A percentile compares a stretch with the other conserved stretches of the same genome.
These are phyloP conservation scores for Asobara japonica DNA, from an alignment of 1,140 invertebrate species.

Conservation along the genomic window DNA sequence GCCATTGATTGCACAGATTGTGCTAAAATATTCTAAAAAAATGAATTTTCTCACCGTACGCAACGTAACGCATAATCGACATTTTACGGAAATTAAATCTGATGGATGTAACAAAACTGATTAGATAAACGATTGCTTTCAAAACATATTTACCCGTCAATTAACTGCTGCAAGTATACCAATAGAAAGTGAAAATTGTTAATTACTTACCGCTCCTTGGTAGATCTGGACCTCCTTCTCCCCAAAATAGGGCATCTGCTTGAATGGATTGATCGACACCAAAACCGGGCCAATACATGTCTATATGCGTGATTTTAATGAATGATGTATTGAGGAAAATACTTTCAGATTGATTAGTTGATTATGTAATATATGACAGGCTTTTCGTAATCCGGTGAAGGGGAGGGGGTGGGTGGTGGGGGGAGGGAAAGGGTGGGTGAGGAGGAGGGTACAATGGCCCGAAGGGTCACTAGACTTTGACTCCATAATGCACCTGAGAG, in stretches of 20 bases:
- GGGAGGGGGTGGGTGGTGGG: too few species aligned
- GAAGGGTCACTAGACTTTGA: conserved; percentile 18
- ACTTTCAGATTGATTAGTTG: conserved; percentile 27
- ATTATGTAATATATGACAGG: not conserved
- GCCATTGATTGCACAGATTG: too few species aligned
- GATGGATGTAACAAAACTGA: too few species aligned
- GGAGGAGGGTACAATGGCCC: conserved; percentile 22
- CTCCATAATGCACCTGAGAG: not conserved
- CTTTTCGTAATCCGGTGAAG: conserved; percentile 19
- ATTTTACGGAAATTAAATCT: too few species aligned
- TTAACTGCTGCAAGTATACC: too few species aligned
- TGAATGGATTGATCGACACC: conserved; percentile 84
- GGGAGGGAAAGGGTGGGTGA: too few species aligned
- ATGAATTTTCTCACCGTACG: too few species aligned
- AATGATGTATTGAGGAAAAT: conserved; percentile 50
- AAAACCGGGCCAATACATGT: conserved; percentile 86
- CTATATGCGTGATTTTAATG: conserved; percentile 62
- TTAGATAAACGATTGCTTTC: too few species aligned
- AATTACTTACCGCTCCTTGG: conserved; percentile 75
- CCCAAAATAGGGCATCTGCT: conserved; percentile 78
- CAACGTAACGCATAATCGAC: too few species aligned
- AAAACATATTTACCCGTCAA: too few species aligned
- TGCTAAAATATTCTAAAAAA: too few species aligned
- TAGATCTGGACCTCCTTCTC: conserved; percentile 79
- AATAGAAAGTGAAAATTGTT: not conserved